Conservation (phyloP, 2,113 vertebrate genomes). For the Microcebus griseorufus region DNA sequence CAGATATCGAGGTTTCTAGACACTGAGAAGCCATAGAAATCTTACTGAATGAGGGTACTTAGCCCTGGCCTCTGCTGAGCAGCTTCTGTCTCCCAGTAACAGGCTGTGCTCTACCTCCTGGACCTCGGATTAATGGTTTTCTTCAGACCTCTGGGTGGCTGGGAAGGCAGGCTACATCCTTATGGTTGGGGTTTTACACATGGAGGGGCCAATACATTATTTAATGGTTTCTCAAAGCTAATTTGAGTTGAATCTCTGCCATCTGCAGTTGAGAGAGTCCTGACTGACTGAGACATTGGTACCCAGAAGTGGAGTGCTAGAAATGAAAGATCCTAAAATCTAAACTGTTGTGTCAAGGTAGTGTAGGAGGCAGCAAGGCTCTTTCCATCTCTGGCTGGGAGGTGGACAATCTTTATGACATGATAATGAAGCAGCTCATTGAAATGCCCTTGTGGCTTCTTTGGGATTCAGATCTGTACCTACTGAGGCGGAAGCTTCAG, state of each 20-base stretch:
- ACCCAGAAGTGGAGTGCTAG: not conserved
- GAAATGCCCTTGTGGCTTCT: not conserved
- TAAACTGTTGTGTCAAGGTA: not conserved
- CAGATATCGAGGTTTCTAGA: not conserved
- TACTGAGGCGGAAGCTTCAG: not conserved
- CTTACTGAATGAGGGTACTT: not conserved
- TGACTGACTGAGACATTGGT: not conserved
- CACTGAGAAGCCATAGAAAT: not conserved
- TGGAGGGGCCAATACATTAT: not conserved
- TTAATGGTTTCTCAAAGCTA: not conserved
- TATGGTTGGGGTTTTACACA: not conserved
- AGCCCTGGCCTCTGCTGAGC: not conserved
- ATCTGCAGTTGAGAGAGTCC: not conserved
- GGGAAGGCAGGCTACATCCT: not conserved
- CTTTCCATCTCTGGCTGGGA: not conserved
- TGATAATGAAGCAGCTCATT: not conserved
- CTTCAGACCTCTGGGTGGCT: not conserved
- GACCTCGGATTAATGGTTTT: not conserved
- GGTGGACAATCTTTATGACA: not conserved
- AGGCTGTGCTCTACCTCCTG: not conserved
- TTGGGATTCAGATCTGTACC: not conserved
- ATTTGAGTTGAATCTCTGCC: not conserved
- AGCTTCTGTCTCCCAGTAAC: not conserved
- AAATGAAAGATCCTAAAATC: not conserved
- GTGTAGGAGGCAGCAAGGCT: not conserved